phyloP scores from a whole-genome alignment of 2,888 invertebrate species.

The Caenorhabditis sulstoni region DNA sequence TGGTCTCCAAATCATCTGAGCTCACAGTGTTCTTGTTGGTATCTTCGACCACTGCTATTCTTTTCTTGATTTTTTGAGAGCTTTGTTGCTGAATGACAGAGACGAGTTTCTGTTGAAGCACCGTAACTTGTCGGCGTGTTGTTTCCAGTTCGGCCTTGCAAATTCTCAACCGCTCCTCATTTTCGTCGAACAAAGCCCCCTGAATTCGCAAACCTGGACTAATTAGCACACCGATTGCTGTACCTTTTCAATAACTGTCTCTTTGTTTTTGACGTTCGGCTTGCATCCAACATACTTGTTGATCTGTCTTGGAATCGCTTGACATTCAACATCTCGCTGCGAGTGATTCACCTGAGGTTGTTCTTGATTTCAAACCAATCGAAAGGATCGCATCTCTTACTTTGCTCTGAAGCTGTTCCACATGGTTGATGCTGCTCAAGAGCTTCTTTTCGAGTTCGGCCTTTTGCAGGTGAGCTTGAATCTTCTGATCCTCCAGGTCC shows the following conservation, averaged over 20 bases:
- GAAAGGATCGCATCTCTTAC: neutral
- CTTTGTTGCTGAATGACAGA: slow-evolving; percentile 62
- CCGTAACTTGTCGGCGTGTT: slow-evolving; percentile 74
- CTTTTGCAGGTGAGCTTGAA: slow-evolving; percentile 70
- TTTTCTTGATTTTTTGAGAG: slow-evolving; percentile 46
- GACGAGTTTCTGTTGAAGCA: slow-evolving; percentile 75
- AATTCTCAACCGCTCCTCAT: slow-evolving; percentile 69
- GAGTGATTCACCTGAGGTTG: slow-evolving; percentile 69
- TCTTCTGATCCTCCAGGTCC: slow-evolving; percentile 71
- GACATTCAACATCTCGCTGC: slow-evolving; percentile 75
- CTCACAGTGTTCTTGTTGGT: slow-evolving; percentile 34
- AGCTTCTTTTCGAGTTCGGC: slow-evolving; percentile 76
- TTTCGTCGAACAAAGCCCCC: slow-evolving; percentile 77
- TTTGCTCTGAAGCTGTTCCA: slow-evolving; percentile 54
- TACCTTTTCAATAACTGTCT: slow-evolving; percentile 73
- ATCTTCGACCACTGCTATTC: slow-evolving; percentile 49
- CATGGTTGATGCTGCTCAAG: slow-evolving; percentile 75
- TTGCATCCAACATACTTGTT: slow-evolving; percentile 79
- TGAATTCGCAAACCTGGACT: slow-evolving; percentile 10
- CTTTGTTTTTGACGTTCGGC: slow-evolving; percentile 71
- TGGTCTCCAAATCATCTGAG: slow-evolving; percentile 33
- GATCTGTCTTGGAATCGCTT: slow-evolving; percentile 73
- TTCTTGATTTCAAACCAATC: too few relatives aligned
- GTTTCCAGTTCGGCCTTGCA: slow-evolving; percentile 73
- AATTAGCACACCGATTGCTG: neutral